A percentile compares a stretch with the other conserved stretches of the same genome.
Evolutionary conservation across 2,888 invertebrate genomes (phyloP).

Genomic region (Orchestes rusci): DNA sequence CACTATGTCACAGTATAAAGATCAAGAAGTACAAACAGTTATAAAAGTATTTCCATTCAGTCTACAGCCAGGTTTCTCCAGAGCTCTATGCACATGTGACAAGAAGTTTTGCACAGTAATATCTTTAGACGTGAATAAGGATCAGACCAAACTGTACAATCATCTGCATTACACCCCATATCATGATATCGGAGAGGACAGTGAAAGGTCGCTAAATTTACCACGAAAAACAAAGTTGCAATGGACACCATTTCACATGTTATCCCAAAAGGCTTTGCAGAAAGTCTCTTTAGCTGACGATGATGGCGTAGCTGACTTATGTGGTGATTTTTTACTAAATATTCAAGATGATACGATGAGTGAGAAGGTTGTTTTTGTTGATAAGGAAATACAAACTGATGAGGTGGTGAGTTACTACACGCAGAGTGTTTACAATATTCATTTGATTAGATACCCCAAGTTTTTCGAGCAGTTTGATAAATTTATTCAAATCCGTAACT

Average conservation of each 20-base stretch:
- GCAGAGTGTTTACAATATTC: too few species aligned
- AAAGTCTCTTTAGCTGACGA: constrained; percentile 27
- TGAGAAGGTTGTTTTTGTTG: constrained; percentile 10
- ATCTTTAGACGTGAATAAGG: constrained; percentile 12
- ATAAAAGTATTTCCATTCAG: constrained; percentile 28
- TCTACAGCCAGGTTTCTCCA: constrained; percentile 17
- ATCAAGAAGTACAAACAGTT: constrained; percentile 29
- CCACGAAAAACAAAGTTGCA: constrained; percentile 27
- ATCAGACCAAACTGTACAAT: constrained; percentile 24
- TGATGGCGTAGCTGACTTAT: constrained; percentile 29
- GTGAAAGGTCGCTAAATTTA: constrained; percentile 25
- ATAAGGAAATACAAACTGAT: constrained; percentile 26
- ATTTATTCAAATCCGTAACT: too few species aligned
- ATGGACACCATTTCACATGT: constrained; percentile 1
- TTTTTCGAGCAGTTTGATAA: too few species aligned
- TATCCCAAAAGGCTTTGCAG: constrained; percentile 14
- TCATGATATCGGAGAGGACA: constrained; percentile 28
- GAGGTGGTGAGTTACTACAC: constrained; percentile 26
- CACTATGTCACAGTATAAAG: constrained; percentile 12
- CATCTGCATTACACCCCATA: constrained; percentile 30
- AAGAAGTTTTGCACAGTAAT: constrained; percentile 24
- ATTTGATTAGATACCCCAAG: too few species aligned
- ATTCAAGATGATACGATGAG: constrained; percentile 8
- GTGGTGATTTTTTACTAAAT: constrained; percentile 23
- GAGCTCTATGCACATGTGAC: constrained; percentile 24